Conservation (phyloP, 2,113 vertebrate species). For the Damaliscus lunatus region DNA sequence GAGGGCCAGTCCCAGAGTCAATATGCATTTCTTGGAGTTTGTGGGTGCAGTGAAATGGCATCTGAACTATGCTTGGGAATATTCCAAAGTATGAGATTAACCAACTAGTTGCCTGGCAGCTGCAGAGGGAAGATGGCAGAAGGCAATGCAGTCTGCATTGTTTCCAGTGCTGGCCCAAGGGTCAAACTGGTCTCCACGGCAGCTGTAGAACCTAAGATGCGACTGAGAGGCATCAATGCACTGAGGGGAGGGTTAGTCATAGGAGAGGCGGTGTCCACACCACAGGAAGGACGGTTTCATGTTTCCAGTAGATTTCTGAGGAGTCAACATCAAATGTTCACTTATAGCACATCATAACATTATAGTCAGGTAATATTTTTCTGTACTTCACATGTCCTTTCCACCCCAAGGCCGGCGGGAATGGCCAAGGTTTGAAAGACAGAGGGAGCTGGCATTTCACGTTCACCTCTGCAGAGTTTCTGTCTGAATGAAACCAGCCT, state of each 20-base stretch:
- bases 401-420: fast-evolving
- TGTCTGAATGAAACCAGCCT: fast-evolving
- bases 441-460: not conserved
- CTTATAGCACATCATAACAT: fast-evolving
- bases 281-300: fast-evolving
- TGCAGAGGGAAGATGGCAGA: fast-evolving
- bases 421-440: fast-evolving
- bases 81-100: not conserved
- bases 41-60: not conserved
- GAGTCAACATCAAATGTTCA: not conserved
- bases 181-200: fast-evolving
- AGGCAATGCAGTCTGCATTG: fast-evolving
- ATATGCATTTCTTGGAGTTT: not conserved
- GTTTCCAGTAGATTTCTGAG: not conserved
- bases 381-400: not conserved
- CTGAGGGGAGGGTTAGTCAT: fast-evolving
- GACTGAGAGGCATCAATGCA: fast-evolving
- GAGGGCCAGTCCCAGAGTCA: fast-evolving
- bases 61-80: not conserved
- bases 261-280: fast-evolving
- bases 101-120: no score
- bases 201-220: fast-evolving
- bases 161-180: not conserved
- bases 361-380: not conserved
- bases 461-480: fast-evolving